These are phyloP conservation scores for Oryzias dopingdopingensis DNA, from an alignment of 2,797 vertebrate species.

Conservation along the genomic window DNA sequence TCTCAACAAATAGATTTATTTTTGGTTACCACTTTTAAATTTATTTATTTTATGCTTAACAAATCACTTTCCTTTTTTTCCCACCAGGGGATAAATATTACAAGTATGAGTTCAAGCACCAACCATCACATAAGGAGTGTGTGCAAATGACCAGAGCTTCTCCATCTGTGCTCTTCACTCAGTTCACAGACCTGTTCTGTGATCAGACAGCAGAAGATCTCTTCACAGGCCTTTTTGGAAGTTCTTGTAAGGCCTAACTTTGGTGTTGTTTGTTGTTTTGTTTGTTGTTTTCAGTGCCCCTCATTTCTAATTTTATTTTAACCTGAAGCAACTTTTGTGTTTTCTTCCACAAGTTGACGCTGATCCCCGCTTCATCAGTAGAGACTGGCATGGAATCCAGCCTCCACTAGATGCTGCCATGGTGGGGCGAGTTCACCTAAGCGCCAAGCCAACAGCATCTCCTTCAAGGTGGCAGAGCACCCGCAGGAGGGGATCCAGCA, in stretches of 20 bases:
- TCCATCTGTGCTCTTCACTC: slow-evolving; percentile 81
- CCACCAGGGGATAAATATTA: slow-evolving; percentile 84
- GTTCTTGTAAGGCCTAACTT: slow-evolving; percentile 51
- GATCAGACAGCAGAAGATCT: slow-evolving; percentile 76
- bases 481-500: slow-evolving; percentile 41
- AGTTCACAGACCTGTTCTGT: slow-evolving; percentile 81
- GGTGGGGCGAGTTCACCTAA: slow-evolving; percentile 83
- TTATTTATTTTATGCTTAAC: background rate
- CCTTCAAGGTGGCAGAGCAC: slow-evolving; percentile 13
- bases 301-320: background rate
- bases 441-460: slow-evolving; percentile 38
- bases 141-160: slow-evolving; percentile 72
- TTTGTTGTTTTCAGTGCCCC: background rate
- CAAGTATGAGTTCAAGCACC: slow-evolving; percentile 88
- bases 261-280: slow-evolving; percentile 10
- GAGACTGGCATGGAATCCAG: slow-evolving; percentile 84
- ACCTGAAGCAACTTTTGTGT: background rate
- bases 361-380: slow-evolving; percentile 67
- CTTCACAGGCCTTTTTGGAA: slow-evolving; percentile 80
- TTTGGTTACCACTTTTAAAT: too few species aligned
- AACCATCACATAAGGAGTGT: slow-evolving; percentile 87
- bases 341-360: slow-evolving; percentile 35
- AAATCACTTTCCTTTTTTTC: background rate
- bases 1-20: too few species aligned
- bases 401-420: slow-evolving; percentile 84